Evolutionary conservation across 2,888 invertebrate genomes (phyloP).

Genomic region (Prenolepis imparis): DNA sequence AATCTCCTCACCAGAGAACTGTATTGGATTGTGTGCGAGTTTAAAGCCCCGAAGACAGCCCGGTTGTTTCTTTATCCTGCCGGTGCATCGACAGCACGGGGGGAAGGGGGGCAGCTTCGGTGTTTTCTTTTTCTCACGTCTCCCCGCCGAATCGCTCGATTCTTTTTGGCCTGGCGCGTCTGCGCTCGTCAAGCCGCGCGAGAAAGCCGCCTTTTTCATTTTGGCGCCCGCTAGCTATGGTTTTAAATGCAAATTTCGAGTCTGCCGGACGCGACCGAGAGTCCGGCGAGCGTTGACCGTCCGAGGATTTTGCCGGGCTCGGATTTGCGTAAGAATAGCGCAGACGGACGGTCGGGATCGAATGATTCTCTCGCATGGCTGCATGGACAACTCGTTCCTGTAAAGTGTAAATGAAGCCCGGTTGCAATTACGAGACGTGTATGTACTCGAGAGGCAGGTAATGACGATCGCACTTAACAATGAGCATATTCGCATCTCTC

Average conservation of each 20-base stretch:
- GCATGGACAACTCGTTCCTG: slow-evolving; percentile 23
- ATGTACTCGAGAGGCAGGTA: slow-evolving; percentile 13
- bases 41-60: slow-evolving; percentile 24
- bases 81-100: slow-evolving; percentile 34
- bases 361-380: slow-evolving; percentile 33
- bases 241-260: slow-evolving; percentile 76
- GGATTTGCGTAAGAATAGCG: not conserved
- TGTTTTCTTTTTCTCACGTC: slow-evolving; percentile 36
- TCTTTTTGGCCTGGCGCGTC: slow-evolving; percentile 65
- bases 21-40: not conserved
- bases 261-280: slow-evolving; percentile 57
- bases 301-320: not conserved
- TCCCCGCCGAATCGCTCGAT: slow-evolving; percentile 40
- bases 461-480: slow-evolving; percentile 50
- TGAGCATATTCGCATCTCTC: slow-evolving; percentile 28
- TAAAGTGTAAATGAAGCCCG: slow-evolving; percentile 32
- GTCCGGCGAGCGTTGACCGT: slow-evolving; percentile 44
- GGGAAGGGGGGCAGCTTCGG: not conserved
- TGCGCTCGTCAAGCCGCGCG: slow-evolving; percentile 70
- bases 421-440: slow-evolving; percentile 41
- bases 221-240: slow-evolving; percentile 65
- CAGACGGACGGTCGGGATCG: not conserved
- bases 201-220: slow-evolving; percentile 57
- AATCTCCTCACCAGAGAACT: not conserved
- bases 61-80: slow-evolving; percentile 35